Base-by-base conservation (phyloP, 2,113 vertebrate species). In the Cryptotis parvus region DNA sequence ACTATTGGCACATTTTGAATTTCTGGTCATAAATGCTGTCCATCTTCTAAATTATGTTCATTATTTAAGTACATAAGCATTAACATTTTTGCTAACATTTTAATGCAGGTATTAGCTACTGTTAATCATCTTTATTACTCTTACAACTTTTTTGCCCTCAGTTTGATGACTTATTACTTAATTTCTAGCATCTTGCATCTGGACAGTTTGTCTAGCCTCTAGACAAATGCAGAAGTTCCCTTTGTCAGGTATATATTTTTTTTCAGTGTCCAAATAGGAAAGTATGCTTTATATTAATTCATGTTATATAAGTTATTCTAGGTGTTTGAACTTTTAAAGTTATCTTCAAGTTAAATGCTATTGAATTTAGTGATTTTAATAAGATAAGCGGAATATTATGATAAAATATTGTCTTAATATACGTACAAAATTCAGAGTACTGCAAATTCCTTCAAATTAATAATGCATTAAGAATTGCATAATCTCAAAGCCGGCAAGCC, bases 71-170 rank as follows among this genome's bases (percentile, higher is more conserved):
- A 33, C 18, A 63, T 35, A 80, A 80, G 84, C 20, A 65, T 79
- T 73, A 92, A 20, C 84, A 86, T 92, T 85, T 92, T 85, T 95
- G 66, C 89, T 94, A 83, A 65, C 86, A 37, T 26, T 77, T 77
- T 69, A 85, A 91, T 78, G 22, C 6, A 83, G 68, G 49, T 35
- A 12, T 66, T 72, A 74, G 43, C 27, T 12, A 87, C 29, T 82
- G 33, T 89, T 92, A 76, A 70, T 86, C n/a, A 89, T 8, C 29
- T 73, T 66, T 79, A 55, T 66, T 84, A 43, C 43, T 79, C n/a
- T 14, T 20, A n/a, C 26, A 27, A 18, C 15, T 55, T 27, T 49
- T 55, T 82, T 8, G n/a, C 9, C 8, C 55, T 79, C 16, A 76
- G 14, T 77, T 86, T 68, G 93, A 89, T 91, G 31, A 31, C 73